Evolutionary conservation across 2,888 invertebrate species (phyloP).

Genomic region (Caenorhabditis virilis): DNA sequence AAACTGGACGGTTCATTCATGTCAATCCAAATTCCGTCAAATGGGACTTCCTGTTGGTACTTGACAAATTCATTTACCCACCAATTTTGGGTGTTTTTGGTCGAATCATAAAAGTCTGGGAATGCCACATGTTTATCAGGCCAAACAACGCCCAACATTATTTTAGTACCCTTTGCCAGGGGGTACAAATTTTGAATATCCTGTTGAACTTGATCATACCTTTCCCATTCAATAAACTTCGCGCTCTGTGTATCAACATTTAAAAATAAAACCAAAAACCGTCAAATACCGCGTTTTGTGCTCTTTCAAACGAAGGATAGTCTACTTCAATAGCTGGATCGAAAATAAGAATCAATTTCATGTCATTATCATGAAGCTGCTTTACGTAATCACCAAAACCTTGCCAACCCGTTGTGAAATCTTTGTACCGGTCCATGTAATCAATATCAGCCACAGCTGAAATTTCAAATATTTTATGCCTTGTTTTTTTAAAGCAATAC

Average conservation of each 20-base stretch:
- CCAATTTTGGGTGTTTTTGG: constrained; percentile 60
- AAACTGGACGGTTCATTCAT: constrained; percentile 90
- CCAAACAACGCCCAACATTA: constrained; percentile 62
- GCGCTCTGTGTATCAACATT: constrained; percentile 45
- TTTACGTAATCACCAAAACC: constrained; percentile 54
- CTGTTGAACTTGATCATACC: constrained; percentile 49
- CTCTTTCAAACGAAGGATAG: constrained; percentile 57
- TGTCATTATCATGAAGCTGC: constrained; percentile 50
- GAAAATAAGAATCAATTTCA: constrained; percentile 62
- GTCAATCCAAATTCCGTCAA: constrained; percentile 86
- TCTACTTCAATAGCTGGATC: constrained; percentile 64
- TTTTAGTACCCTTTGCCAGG: constrained; percentile 57
- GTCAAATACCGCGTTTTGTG: too few relatives aligned
- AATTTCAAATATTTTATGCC: too few relatives aligned
- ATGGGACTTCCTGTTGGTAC: constrained; percentile 70
- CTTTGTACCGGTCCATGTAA: constrained; percentile 81
- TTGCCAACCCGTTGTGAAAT: constrained; percentile 75
- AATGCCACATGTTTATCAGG: constrained; percentile 63
- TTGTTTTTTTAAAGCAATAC: too few relatives aligned
- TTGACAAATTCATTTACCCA: constrained; percentile 60
- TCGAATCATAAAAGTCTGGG: constrained; percentile 64
- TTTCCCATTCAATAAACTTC: constrained; percentile 62
- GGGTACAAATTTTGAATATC: constrained; percentile 59
- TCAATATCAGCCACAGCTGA: constrained; percentile 88
- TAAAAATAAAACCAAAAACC: too few relatives aligned